Base-by-base conservation (phyloP, 2,113 vertebrate species). In the Osmerus eperlanus region DNA sequence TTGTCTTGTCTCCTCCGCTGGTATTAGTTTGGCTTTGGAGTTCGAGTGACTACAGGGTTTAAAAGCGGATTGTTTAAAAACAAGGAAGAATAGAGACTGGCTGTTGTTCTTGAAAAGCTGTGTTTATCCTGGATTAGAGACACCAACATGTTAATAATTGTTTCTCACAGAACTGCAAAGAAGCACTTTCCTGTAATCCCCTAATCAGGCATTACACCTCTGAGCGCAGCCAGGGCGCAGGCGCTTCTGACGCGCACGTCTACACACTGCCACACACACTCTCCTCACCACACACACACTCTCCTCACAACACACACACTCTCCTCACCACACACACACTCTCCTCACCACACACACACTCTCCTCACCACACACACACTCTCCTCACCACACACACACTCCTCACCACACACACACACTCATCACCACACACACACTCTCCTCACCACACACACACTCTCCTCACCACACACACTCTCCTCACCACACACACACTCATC, bases 201-300 rank as follows among this genome's bases (percentile, higher is more conserved):
- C 91, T 93, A 93, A 93, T 93, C 92, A 93, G 91, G 92, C 91
- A 93, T 93, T 93, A 92, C 92, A 92, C 92, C 92, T 93, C 92
- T 92, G 91, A 93, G 92, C 90, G 79, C 90, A 88, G 89, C 90
- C 89, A 87, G 87, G 85, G 91, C 86, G 87, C 85, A 84, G 81
- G 78, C 89, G 80, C 76, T 28, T 79, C 85, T 89, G 85, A 89
- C 81, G 81, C 66, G 64, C 60, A 59, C 14, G 16, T 14, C 41
- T 73, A 60, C 73, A 53, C 59, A 28, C 59, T 14, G 21, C 13
- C 25, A 68, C 53, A n/a, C 88, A 75, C 65, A 80, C 62, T 82
- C 62, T 82, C 56, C 83, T 79, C 55, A 23, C 74, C 54, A 74
- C 74, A 73, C 86, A 65, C 59, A 55, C 36, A 64, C 11, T 16